Base-by-base conservation (phyloP, 2,113 vertebrate species). In the Colossoma macropomum region DNA sequence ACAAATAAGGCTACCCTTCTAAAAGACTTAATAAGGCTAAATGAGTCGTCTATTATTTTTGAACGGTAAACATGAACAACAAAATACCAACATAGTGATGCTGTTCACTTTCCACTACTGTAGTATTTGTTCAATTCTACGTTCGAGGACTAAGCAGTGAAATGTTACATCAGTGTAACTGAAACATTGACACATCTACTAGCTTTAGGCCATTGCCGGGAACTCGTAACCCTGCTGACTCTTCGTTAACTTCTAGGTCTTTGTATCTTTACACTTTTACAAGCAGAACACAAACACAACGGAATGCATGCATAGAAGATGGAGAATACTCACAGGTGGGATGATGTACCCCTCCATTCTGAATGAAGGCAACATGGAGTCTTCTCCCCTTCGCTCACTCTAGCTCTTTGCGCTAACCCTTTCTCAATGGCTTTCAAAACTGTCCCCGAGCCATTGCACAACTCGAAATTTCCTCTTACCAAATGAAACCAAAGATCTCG, bases 321-420 rank as follows among this genome's bases (percentile, higher is more conserved):
- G n/a, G 62, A 17, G 74, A 73, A 79, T 95, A 95, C 95, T 95
- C 84, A 95, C 95, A 88, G 93, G 90, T 32, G 93, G 88, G 86
- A 95, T 93, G 88, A 95, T 93, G 80, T 95, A 95, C 88, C 93
- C 94, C 92, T 95, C 95, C 95, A 95, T 95, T 93, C 93, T 95
- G 92, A 92, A 93, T 54, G 94, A 84, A 92, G 95, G 93, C 91
- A 95, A 94, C 94, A 95, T 95, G 91, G 93, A 93, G 93, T 91
- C 91, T 78, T 91, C 84, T 92, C 89, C 88, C 88, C 86, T 75
- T 77, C 82, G 89, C 87, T 84, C 85, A 87, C 85, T 87, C 80
- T 86, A 89, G 88, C n/a, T 84, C 88, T 90, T 89, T 81, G 81
- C 84, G 86, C 86, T 90, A 82, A 89, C 90, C 89, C 75, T 87